phyloP scores from a whole-genome alignment of 2,113 vertebrate genomes.

The Opisthocomus hoazin region DNA sequence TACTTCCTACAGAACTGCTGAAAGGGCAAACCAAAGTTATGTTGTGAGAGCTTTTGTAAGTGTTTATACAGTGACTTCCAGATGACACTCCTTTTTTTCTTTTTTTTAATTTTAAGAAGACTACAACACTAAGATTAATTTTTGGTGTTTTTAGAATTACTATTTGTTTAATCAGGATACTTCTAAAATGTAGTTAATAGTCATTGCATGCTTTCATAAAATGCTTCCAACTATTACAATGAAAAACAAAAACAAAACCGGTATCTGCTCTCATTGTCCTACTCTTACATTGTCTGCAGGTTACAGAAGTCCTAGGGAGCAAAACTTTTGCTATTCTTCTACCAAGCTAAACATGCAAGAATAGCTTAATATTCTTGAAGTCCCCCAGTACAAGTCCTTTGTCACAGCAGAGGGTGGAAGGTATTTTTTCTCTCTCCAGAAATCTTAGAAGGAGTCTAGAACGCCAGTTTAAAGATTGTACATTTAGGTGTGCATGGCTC shows the following conservation, averaged over 20 bases:
- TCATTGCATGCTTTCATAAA: not conserved
- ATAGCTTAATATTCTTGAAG: not conserved
- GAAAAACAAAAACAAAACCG: not conserved
- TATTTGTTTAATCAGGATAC: not conserved
- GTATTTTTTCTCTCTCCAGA: not conserved
- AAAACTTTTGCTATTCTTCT: not conserved
- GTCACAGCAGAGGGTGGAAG: not conserved
- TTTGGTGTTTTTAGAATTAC: not conserved
- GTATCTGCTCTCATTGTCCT: not conserved
- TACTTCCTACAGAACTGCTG: not conserved
- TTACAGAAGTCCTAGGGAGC: not conserved
- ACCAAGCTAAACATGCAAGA: not conserved
- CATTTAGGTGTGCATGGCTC: not conserved
- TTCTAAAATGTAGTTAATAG: not conserved
- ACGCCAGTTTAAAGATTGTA: not conserved
- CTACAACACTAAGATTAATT: not conserved
- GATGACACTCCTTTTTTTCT: rapidly evolving
- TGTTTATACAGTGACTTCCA: not conserved
- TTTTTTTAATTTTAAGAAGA: not conserved
- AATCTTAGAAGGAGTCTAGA: not conserved
- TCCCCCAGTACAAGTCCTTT: not conserved
- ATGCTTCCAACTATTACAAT: not conserved
- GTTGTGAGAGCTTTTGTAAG: not conserved
- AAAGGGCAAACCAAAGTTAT: not conserved
- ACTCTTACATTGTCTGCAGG: not conserved